Evolutionary conservation across 2,888 invertebrate genomes (phyloP), one percentile per base, ranked within the genome.

Genomic region (Toxonevra muliebris): DNA sequence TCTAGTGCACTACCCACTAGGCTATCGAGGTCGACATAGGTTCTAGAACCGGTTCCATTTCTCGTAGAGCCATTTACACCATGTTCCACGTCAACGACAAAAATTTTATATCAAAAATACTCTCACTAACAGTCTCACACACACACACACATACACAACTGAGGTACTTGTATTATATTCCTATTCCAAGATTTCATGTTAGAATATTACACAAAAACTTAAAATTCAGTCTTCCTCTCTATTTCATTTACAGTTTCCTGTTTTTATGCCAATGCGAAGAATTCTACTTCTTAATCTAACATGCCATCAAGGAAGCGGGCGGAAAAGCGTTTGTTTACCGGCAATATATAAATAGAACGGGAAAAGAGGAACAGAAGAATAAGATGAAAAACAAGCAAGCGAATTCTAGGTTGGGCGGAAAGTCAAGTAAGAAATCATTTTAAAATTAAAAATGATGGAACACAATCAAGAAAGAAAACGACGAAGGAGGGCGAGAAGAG

Each of bases 221-320:
- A 53, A 54, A 62, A 13, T 19, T 9, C 19, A 4, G 19, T 42
- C 43, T 15, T 17, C 42, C 20, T 58, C 17, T 50, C 58, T 30
- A 19, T 30, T 9, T 12, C 52, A 50, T 11, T 50, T 40, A 12
- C 48, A 12, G 48, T 48, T 60, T 13, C 58, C 59, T 13, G 48
- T 20, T 40, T 42, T 11, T 7, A 10, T 15, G 40, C 50, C 5
- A 11, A 41, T 7, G 41, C 17, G 15, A 43, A 10, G n/a, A 15
- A n/a, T 19, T 53, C 55, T 5, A 50, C 45, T 57, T 57, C 57
- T n/a, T 57, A 55, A 63, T 55, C 63, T 15, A 20, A 60, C 45
- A 12, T 48, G 60, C 45, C 60, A 60, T 60, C 60, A 48, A 48
- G 48, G 8, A 48, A 20, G 40, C 57, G 57, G 57, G 40, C 57